Conservation (phyloP, 2,888 invertebrate genomes). For the Neoitamus cyanurus region DNA sequence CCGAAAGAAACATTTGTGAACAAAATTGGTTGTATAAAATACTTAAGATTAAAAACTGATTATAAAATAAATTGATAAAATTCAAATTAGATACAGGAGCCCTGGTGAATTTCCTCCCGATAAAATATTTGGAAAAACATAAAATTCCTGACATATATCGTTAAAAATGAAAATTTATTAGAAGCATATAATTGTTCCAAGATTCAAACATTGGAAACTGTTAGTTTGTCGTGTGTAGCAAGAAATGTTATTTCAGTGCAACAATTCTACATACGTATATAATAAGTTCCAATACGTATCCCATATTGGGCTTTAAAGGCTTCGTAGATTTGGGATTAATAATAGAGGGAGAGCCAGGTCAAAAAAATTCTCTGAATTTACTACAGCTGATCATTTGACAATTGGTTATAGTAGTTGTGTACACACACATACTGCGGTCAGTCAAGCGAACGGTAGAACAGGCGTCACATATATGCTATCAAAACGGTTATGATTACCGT, state of each 20-base stretch:
- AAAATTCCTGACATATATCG: neutral
- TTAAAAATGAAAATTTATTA: neutral
- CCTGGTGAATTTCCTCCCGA: slow-evolving; percentile 42
- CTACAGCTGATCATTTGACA: too few relatives aligned
- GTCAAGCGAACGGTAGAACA: too few relatives aligned
- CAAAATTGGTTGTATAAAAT: neutral
- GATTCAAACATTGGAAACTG: neutral
- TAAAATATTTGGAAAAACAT: neutral
- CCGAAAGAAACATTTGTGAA: neutral
- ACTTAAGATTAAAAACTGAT: neutral
- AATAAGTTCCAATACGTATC: neutral
- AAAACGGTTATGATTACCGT: too few relatives aligned
- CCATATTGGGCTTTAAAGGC: neutral
- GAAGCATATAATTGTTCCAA: neutral
- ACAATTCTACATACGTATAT: neutral
- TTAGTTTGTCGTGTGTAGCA: neutral
- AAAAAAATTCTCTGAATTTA: too few relatives aligned
- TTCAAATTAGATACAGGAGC: slow-evolving; percentile 49
- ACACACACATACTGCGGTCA: too few relatives aligned
- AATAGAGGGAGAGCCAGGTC: too few relatives aligned
- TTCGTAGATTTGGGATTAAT: neutral
- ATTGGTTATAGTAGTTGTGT: too few relatives aligned
- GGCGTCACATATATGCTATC: too few relatives aligned
- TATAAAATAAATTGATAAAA: neutral
- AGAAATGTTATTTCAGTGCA: neutral